Base-by-base conservation (phyloP, 1,140 invertebrate species). In the Linepithema humile region DNA sequence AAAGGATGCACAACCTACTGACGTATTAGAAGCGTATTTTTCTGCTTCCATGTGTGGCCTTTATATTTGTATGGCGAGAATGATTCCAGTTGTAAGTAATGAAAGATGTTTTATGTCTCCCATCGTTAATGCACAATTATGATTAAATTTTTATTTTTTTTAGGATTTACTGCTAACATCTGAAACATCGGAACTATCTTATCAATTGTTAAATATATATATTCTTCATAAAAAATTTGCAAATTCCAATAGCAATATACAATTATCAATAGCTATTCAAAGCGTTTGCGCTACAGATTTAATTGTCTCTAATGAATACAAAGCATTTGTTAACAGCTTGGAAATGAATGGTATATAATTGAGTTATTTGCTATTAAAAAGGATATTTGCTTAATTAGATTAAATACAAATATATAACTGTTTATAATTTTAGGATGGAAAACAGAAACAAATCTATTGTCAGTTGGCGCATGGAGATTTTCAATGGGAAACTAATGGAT, bases 11-110 rank as follows among this genome's bases (percentile, higher is more conserved):
- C 90, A 62, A 32, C 64, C 95, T 20, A 77, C 86, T 48, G 93
- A 95, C 84, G 87, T 95, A 17, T 87, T 96, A 3, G 91, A 94
- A 87, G 95, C 94, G 7, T 96, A 95, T 91, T 95, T 95, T 72
- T 93, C 95, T 88, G 95, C 94, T 40, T 92, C 94, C 26, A 88
- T 95, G 82, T 90, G 94, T 62, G 95, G 92, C 7, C 89, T 95
- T 3, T 87, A 64, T 7, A 83, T 85, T 53, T 89, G 88, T 67
- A 89, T 90, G 26, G 55, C 69, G 62, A 48, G 50, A 35, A 69
- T 77, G 80, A 67, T 83, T 48, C 80, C 85, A 72, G 64, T 85
- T 17, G 88, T 89, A 74, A 89, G 88, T 75, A 57, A 70, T 23
- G 7, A 32, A 77, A 50, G 2, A 1, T 29, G 17, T 29, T 48